Percentiles rank a stretch among this genome's conserved stretches.
These are phyloP conservation scores for Mythimna vitellina DNA, from an alignment of 2,888 invertebrate species.

Conservation along the genomic window DNA sequence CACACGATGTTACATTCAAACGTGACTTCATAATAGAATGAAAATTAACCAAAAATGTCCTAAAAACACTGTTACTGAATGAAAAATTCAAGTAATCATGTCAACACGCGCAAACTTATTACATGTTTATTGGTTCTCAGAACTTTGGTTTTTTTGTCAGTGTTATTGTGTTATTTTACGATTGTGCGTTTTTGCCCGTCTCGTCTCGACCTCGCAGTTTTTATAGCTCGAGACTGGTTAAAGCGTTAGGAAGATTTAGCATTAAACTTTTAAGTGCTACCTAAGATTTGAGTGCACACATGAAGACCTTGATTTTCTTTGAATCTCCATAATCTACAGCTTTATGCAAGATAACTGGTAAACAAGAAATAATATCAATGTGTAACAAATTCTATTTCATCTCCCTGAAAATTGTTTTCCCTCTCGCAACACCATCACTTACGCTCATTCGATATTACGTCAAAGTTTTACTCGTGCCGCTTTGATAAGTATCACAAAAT, in stretches of 20 bases:
- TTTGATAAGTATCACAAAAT: conserved; percentile 49
- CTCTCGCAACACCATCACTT: conserved; percentile 5
- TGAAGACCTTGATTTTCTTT: not conserved
- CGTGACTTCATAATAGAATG: conserved; percentile 19
- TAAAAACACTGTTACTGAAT: conserved; percentile 40
- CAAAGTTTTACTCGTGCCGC: conserved; percentile 58
- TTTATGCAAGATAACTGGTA: conserved; percentile 8
- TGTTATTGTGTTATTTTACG: conserved; percentile 58
- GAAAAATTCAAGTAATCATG: conserved; percentile 28
- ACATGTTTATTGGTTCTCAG: conserved; percentile 49
- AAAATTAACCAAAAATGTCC: conserved; percentile 1
- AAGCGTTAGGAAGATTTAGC: conserved; percentile 49
- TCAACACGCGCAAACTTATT: conserved; percentile 16
- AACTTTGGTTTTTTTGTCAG: conserved; percentile 50
- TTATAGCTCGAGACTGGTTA: conserved; percentile 39
- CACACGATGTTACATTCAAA: conserved; percentile 26
- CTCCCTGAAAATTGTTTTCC: not conserved
- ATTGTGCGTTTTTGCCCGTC: conserved; percentile 52
- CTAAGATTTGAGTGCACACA: not conserved
- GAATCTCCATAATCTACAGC: not conserved
- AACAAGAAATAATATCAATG: conserved; percentile 14
- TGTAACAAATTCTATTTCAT: conserved; percentile 7
- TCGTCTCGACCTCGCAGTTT: conserved; percentile 56
- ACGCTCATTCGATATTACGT: conserved; percentile 32
- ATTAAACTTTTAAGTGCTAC: conserved; percentile 20